Conservation (phyloP, 2,797 vertebrate genomes). For the Phyllotis vaccarum region DNA sequence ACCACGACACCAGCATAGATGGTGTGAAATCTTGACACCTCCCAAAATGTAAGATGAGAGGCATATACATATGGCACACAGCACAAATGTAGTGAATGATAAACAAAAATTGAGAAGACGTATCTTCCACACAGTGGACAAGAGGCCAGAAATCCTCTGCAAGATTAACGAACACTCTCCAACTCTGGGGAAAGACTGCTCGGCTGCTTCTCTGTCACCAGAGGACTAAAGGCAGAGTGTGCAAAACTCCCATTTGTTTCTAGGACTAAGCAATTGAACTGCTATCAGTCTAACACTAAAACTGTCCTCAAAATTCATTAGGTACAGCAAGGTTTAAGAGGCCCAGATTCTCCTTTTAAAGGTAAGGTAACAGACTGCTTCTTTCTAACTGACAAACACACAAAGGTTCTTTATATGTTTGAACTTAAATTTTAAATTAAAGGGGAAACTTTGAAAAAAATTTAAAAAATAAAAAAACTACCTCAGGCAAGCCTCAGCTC, state of each 20-base stretch:
- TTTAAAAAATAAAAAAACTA: slow-evolving; percentile 71
- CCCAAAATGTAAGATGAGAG: background rate
- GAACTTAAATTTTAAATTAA: slow-evolving; percentile 71
- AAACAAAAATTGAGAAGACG: slow-evolving; percentile 41
- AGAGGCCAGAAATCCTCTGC: slow-evolving; percentile 22
- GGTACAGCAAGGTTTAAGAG: slow-evolving; percentile 32
- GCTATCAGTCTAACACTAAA: slow-evolving; percentile 47
- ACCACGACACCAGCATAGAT: background rate
- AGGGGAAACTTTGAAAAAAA: slow-evolving; percentile 58
- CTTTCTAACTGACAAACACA: slow-evolving; percentile 39
- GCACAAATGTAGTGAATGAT: slow-evolving; percentile 3
- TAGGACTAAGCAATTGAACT: slow-evolving; percentile 61
- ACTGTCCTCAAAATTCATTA: slow-evolving; percentile 19
- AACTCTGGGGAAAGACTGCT: background rate
- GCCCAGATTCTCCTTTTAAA: slow-evolving; percentile 40
- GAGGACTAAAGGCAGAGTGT: slow-evolving; percentile 46
- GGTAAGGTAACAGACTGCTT: slow-evolving; percentile 46
- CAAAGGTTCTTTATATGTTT: slow-evolving; percentile 59
- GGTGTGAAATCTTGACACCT: background rate
- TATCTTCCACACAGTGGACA: background rate
- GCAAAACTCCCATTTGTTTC: slow-evolving; percentile 66
- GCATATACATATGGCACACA: background rate
- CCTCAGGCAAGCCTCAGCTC: slow-evolving; percentile 81
- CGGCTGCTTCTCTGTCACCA: background rate
- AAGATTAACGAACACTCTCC: slow-evolving; percentile 5